phyloP scores from a whole-genome alignment of 1,140 invertebrate genomes.

The Tetramorium simillimum region DNA sequence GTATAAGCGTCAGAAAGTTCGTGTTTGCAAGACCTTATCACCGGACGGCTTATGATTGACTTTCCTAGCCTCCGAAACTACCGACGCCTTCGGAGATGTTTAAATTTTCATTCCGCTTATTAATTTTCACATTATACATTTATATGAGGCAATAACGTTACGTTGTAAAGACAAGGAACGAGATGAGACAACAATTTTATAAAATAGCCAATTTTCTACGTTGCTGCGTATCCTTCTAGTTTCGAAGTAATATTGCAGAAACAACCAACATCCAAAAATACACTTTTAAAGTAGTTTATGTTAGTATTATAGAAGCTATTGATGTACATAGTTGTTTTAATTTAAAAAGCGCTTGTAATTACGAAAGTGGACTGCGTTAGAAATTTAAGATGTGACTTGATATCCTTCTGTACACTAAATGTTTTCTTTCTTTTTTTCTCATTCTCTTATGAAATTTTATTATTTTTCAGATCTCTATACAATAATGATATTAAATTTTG shows the following conservation, averaged over 20 bases:
- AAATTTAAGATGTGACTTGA: not conserved
- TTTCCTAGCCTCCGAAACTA: conserved; percentile 6
- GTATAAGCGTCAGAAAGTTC: conserved; percentile 13
- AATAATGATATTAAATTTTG: not conserved
- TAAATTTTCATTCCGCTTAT: conserved; percentile 10
- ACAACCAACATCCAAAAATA: not conserved
- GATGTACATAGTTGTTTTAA: not conserved
- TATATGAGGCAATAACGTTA: not conserved
- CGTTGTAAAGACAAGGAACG: not conserved
- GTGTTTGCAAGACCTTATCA: conserved; percentile 37
- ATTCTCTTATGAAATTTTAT: not conserved
- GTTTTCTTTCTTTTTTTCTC: not conserved
- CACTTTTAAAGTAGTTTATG: not conserved
- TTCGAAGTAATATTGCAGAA: not conserved
- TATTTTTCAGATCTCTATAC: not conserved
- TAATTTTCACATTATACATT: not conserved
- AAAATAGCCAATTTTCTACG: not conserved
- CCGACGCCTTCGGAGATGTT: not conserved
- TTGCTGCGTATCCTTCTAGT: not conserved
- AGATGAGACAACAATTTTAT: not conserved
- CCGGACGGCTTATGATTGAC: conserved; percentile 3
- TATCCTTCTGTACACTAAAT: not conserved
- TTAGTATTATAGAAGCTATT: not conserved
- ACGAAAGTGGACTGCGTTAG: not conserved
- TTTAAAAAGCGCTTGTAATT: not conserved